Conservation (phyloP, 2,888 invertebrate genomes). For the Pyrgus malvae region DNA sequence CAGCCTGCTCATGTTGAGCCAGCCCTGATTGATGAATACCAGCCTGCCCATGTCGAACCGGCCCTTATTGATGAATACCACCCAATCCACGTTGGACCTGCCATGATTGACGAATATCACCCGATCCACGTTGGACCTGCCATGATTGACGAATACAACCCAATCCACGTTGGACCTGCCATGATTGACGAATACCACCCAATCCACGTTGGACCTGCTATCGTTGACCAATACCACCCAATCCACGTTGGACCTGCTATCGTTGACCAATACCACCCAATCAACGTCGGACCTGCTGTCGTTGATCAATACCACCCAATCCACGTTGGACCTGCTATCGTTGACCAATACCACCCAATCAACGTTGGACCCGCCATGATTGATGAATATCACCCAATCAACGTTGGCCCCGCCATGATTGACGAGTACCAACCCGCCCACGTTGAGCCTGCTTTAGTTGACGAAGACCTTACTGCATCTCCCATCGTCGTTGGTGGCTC, state of each 20-base stretch:
- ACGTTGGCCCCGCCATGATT: too few species aligned
- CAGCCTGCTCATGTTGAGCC: too few species aligned
- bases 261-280: conserved; percentile 25
- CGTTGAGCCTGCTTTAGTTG: too few species aligned
- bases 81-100: background rate
- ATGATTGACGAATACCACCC: conserved; percentile 17
- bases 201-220: conserved; percentile 29
- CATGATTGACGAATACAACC: background rate
- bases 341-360: conserved; percentile 7
- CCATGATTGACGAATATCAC: too few species aligned
- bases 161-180: conserved; percentile 11
- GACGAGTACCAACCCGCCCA: too few species aligned
- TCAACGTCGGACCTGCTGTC: conserved; percentile 28
- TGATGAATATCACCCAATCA: too few species aligned
- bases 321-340: conserved; percentile 27
- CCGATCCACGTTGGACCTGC: conserved; percentile 33
- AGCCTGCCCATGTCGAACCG: too few species aligned
- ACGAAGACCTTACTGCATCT: too few species aligned
- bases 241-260: background rate
- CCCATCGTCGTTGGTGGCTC: too few species aligned
- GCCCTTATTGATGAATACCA: background rate
- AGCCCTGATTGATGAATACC: too few species aligned
- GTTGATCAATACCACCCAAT: conserved; percentile 7
- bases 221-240: conserved; percentile 16
- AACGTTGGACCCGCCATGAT: too few species aligned